These are phyloP conservation scores for Danaus chrysippus DNA, from an alignment of 2,888 invertebrate genomes.

Conservation along the genomic window DNA sequence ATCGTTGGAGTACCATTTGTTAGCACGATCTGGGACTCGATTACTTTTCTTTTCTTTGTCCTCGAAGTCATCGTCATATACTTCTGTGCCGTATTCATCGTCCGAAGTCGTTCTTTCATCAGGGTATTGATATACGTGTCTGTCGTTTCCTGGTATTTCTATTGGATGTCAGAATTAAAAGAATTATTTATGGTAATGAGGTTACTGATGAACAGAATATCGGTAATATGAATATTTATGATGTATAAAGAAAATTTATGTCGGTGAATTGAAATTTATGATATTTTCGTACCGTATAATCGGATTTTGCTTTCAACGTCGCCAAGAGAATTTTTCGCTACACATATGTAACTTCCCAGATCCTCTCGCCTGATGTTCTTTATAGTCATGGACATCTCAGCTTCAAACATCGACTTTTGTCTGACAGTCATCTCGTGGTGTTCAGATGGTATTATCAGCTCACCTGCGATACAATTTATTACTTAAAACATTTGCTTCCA, in stretches of 20 bases:
- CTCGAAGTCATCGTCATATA: constrained; percentile 60
- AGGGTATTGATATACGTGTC: constrained; percentile 66
- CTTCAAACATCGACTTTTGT: constrained; percentile 88
- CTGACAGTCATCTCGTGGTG: constrained; percentile 88
- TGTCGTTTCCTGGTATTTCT: constrained; percentile 76
- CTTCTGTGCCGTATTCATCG: constrained; percentile 67
- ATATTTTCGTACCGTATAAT: constrained; percentile 85
- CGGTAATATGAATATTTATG: not conserved
- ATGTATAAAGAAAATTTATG: constrained; percentile 2
- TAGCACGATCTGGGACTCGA: constrained; percentile 70
- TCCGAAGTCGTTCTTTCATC: constrained; percentile 62
- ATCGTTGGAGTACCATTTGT: constrained; percentile 74
- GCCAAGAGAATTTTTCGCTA: constrained; percentile 92
- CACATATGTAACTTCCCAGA: constrained; percentile 91
- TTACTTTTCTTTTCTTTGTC: constrained; percentile 63
- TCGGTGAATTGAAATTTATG: not conserved
- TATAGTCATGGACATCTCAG: constrained; percentile 90
- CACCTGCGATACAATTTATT: constrained; percentile 80
- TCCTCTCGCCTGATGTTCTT: constrained; percentile 87
- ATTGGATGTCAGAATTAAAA: constrained; percentile 29
- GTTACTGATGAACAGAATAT: constrained; percentile 2
- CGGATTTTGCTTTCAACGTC: constrained; percentile 94
- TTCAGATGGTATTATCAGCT: constrained; percentile 90
- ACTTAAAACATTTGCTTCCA: constrained; percentile 67
- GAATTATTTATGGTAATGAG: constrained; percentile 7